A percentile compares a stretch with the other conserved stretches of the same genome.
These are phyloP conservation scores for Actinia equina DNA, from an alignment of 64 coral and sea anemone genomes.

Conservation along the genomic window DNA sequence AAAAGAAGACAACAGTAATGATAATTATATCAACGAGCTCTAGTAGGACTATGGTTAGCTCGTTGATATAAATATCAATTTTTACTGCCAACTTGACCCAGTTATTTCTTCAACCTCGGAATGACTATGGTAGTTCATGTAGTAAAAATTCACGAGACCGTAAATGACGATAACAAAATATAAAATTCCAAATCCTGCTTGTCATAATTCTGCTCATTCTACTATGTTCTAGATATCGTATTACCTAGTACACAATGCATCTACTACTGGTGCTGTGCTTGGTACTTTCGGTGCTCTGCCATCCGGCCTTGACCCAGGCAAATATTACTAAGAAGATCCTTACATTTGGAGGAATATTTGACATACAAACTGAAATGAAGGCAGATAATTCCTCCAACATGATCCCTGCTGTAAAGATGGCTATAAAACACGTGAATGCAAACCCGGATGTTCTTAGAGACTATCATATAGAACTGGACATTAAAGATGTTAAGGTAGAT, in stretches of 20 bases:
- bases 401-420: constrained; percentile 70
- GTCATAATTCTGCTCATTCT: too few relatives aligned
- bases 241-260: background rate
- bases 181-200: too few relatives aligned
- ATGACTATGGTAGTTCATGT: too few relatives aligned
- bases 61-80: too few relatives aligned
- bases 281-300: background rate
- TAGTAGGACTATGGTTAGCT: too few relatives aligned
- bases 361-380: constrained; percentile 40
- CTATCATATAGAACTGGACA: constrained; percentile 58
- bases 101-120: too few relatives aligned
- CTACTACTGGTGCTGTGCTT: background rate
- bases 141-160: too few relatives aligned
- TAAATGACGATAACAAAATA: too few relatives aligned
- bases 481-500: constrained; percentile 77
- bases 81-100: too few relatives aligned
- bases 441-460: constrained; percentile 48
- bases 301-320: background rate
- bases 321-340: background rate
- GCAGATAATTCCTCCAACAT: constrained; percentile 60
- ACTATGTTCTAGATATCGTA: background rate
- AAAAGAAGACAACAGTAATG: too few relatives aligned
- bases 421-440: constrained; percentile 54
- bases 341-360: constrained; percentile 65
- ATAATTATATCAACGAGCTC: too few relatives aligned